phyloP scores from a whole-genome alignment of 2,888 invertebrate species.

The Ormyrus thymus region DNA sequence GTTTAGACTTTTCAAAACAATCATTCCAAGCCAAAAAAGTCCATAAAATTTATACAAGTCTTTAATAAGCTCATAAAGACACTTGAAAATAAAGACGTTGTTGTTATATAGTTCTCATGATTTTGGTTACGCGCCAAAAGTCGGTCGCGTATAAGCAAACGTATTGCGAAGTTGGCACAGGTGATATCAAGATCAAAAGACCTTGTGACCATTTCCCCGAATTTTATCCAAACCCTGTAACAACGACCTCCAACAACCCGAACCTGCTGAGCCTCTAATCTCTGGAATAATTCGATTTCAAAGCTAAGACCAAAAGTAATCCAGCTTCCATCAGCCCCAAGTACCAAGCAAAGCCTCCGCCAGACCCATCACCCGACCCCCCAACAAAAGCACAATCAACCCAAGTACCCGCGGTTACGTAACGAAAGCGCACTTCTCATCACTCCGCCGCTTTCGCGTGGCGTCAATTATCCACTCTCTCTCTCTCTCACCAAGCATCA shows the following conservation, averaged over 20 bases:
- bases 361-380: not conserved
- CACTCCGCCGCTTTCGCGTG: not conserved
- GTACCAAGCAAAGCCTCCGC: not conserved
- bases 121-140: conserved; percentile 26
- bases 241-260: conserved; percentile 6
- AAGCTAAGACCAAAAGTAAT: too few relatives aligned
- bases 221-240: conserved; percentile 23
- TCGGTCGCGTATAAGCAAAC: not conserved
- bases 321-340: too few relatives aligned
- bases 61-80: too few relatives aligned
- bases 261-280: conserved; percentile 8
- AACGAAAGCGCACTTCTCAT: not conserved
- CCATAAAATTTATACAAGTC: too few relatives aligned
- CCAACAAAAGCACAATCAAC: too few relatives aligned
- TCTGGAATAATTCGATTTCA: too few relatives aligned
- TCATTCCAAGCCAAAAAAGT: too few relatives aligned
- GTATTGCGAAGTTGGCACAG: conserved; percentile 35
- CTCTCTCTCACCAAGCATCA: conserved; percentile 65
- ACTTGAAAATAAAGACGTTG: too few relatives aligned
- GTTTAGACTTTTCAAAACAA: too few relatives aligned
- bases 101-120: too few relatives aligned
- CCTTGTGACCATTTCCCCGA: not conserved
- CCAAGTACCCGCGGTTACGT: too few relatives aligned
- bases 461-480: not conserved
- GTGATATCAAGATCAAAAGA: not conserved